Evolutionary conservation across 2,113 vertebrate species (phyloP).

Genomic region (Australoheros scitulus): DNA sequence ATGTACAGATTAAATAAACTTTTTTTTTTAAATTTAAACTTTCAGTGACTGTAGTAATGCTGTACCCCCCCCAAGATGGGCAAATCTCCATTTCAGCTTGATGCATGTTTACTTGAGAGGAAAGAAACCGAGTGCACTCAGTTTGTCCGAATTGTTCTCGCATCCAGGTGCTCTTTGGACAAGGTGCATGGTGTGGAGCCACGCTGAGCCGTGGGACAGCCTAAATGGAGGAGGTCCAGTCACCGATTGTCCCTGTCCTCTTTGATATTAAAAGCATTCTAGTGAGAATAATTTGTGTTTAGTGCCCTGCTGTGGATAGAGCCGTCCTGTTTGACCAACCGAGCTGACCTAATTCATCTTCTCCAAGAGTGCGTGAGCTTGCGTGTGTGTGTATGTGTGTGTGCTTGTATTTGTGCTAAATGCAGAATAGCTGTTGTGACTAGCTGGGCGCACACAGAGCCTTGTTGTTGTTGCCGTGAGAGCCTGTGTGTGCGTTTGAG

Average conservation of each 20-base stretch:
- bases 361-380: conserved; percentile 4
- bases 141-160: conserved; percentile 1
- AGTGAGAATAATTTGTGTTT: conserved; percentile 71
- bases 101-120: neutral
- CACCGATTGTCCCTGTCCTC: conserved; percentile 43
- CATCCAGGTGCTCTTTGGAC: conserved; percentile 58
- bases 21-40: neutral
- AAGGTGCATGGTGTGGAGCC: conserved; percentile 41
- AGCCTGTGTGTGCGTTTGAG: conserved; percentile 56
- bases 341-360: conserved; percentile 70
- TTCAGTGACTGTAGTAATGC: neutral
- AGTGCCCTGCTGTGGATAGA: conserved; percentile 62
- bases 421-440: conserved; percentile 59
- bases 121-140: neutral
- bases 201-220: conserved; percentile 42
- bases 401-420: conserved; percentile 39
- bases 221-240: conserved; percentile 37
- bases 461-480: conserved; percentile 45
- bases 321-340: conserved; percentile 68
- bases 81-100: neutral
- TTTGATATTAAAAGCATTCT: conserved; percentile 61
- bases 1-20: neutral
- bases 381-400: neutral
- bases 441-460: conserved; percentile 37
- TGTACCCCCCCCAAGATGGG: neutral